Evolutionary conservation across 2,888 invertebrate species (phyloP), one percentile per base, ranked within the genome.

Genomic region (Rambutsinella grinnellia): DNA sequence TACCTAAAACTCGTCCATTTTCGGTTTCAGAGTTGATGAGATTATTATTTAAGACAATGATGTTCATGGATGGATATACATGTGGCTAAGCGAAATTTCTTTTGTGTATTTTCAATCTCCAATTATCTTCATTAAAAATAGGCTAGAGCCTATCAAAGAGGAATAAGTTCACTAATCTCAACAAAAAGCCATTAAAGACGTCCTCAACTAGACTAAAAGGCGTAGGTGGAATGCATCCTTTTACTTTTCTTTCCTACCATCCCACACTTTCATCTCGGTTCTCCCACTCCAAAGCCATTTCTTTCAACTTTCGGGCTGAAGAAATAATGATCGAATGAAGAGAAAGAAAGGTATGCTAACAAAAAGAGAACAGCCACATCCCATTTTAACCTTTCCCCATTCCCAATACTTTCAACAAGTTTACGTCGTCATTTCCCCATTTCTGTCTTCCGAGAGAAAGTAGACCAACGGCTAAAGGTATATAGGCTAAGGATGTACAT

Each of bases 191-290:
- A n/a, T n/a, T n/a, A n/a, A n/a, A n/a, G n/a, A n/a, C n/a, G n/a
- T n/a, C n/a, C n/a, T n/a, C n/a, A n/a, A n/a, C n/a, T n/a, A n/a
- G n/a, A n/a, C n/a, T n/a, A n/a, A n/a, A n/a, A n/a, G n/a, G n/a
- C n/a, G n/a, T n/a, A n/a, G n/a, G n/a, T n/a, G n/a, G n/a, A n/a
- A n/a, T n/a, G n/a, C n/a, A n/a, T n/a, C 36, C 36, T 36, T 36
- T 13, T 5, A 36, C 5, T 36, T 36, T 36, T 13, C 36, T 36
- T 36, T 36, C 5, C 5, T 36, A 69, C 61, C 61, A 61, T 47
- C 70, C 70, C 70, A 70, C 70, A 57, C 44, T 49, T 46, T 61
- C 54, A 60, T 56, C 56, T 23, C 46, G 36, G 24, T 44, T 46
- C 26, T 60, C 53, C n/a, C 17, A 47, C 15, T 44, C 2, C 5